Percentiles rank a stretch among this genome's conserved stretches.
phyloP scores from a whole-genome alignment of 2,797 vertebrate species.

The Oreochromis mossambicus region DNA sequence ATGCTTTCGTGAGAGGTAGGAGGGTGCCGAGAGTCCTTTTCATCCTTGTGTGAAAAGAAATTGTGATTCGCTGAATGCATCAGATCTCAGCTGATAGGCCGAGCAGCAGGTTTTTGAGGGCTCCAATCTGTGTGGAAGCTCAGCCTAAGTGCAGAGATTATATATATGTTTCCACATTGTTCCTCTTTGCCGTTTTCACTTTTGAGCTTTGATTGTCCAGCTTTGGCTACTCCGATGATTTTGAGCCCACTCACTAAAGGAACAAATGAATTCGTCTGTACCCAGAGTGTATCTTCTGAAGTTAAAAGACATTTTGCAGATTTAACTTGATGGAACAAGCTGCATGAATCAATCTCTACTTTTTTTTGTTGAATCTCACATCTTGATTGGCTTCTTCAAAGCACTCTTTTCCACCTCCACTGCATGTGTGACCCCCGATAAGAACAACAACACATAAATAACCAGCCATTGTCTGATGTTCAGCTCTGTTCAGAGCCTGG shows the following conservation, averaged over 20 bases:
- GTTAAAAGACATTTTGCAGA: neutral
- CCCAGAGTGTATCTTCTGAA: neutral
- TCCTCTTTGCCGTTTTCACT: neutral
- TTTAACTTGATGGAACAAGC: neutral
- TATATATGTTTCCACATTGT: neutral
- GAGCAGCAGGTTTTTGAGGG: slow-evolving; percentile 34
- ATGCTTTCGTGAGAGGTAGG: slow-evolving; percentile 41
- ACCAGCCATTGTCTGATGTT: slow-evolving; percentile 43
- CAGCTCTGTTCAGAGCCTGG: slow-evolving; percentile 8
- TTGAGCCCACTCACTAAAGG: fast-evolving
- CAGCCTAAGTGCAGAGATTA: neutral
- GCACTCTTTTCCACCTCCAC: neutral
- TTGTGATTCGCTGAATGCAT: slow-evolving; percentile 37
- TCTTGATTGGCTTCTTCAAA: neutral
- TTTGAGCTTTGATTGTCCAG: neutral
- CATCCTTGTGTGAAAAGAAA: slow-evolving; percentile 38
- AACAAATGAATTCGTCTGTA: neutral
- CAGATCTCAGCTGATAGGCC: slow-evolving; percentile 15
- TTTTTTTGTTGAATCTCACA: neutral
- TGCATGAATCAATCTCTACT: neutral
- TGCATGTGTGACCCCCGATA: slow-evolving; percentile 51
- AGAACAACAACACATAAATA: slow-evolving; percentile 27
- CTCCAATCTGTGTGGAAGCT: slow-evolving; percentile 3
- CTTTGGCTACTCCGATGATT: neutral
- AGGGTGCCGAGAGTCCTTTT: slow-evolving; percentile 40